Conservation (phyloP, 1,140 invertebrate genomes). For the Zaprionus vittiger region DNA sequence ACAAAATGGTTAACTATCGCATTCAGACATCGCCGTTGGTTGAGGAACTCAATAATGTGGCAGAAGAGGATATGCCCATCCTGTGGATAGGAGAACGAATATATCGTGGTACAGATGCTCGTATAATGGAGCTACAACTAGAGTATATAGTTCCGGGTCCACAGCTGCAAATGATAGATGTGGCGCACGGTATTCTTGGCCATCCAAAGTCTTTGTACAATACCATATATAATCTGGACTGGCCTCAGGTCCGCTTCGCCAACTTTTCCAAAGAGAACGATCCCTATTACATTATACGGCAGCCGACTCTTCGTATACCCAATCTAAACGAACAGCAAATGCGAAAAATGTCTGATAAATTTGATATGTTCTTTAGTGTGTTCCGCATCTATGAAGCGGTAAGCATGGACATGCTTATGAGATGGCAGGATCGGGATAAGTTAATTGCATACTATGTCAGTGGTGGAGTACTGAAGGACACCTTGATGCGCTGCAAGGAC, state of each 20-base stretch:
- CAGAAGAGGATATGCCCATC: constrained; percentile 61
- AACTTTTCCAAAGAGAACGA: constrained; percentile 64
- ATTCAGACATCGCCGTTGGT: constrained; percentile 66
- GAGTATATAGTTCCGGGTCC: constrained; percentile 72
- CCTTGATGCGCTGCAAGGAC: constrained; percentile 5
- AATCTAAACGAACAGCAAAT: constrained; percentile 46
- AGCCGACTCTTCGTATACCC: constrained; percentile 67
- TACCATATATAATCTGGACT: constrained; percentile 66
- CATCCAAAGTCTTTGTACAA: constrained; percentile 72
- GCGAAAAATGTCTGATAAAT: constrained; percentile 37
- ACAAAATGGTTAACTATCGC: constrained; percentile 69
- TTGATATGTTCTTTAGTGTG: constrained; percentile 52
- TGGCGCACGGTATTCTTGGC: constrained; percentile 72
- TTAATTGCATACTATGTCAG: constrained; percentile 1
- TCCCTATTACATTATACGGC: constrained; percentile 65
- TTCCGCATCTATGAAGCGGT: constrained; percentile 35
- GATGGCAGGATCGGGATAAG: constrained; percentile 9
- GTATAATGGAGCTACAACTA: constrained; percentile 68
- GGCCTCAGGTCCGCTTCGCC: constrained; percentile 55
- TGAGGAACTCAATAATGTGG: constrained; percentile 63
- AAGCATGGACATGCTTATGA: neutral
- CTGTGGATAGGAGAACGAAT: constrained; percentile 76
- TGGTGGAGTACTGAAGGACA: constrained; percentile 1
- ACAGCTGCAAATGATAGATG: constrained; percentile 67
- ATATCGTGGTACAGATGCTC: constrained; percentile 71